Evolutionary conservation across 2,113 vertebrate species (phyloP).

Genomic region (Heterocephalus glaber): DNA sequence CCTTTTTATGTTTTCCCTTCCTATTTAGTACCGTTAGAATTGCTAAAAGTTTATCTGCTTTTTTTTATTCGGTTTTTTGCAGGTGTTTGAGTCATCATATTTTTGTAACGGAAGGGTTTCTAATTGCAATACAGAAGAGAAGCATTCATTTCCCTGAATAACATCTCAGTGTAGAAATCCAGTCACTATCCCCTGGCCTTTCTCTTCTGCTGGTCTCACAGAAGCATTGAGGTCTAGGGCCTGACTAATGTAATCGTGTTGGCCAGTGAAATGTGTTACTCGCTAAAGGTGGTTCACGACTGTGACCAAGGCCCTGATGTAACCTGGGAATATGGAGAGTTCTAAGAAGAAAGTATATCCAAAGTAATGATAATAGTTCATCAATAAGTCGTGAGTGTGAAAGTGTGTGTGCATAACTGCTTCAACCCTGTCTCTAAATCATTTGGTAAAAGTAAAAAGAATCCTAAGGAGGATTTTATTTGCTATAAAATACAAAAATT

Average conservation of each 20-base stretch:
- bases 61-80: background rate
- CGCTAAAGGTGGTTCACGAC: background rate
- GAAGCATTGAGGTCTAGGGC: background rate
- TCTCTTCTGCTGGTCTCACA: background rate
- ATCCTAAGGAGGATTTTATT: background rate
- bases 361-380: background rate
- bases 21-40: background rate
- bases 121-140: slow-evolving; percentile 18
- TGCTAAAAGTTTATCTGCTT: background rate
- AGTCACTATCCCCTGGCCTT: background rate
- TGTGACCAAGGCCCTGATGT: background rate
- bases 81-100: slow-evolving; percentile 12
- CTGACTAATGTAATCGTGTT: background rate
- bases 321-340: background rate
- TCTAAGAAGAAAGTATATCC: slow-evolving; percentile 22
- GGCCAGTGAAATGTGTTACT: background rate
- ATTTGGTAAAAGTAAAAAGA: slow-evolving; percentile 17
- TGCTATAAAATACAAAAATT: background rate
- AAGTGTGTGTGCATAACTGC: background rate
- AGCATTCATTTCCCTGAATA: background rate
- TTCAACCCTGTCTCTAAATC: background rate
- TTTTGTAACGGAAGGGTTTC: background rate
- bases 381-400: background rate
- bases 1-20: background rate
- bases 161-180: background rate